Evolutionary conservation across 1,140 invertebrate species (phyloP).

Genomic region (Nylanderia fulva): DNA sequence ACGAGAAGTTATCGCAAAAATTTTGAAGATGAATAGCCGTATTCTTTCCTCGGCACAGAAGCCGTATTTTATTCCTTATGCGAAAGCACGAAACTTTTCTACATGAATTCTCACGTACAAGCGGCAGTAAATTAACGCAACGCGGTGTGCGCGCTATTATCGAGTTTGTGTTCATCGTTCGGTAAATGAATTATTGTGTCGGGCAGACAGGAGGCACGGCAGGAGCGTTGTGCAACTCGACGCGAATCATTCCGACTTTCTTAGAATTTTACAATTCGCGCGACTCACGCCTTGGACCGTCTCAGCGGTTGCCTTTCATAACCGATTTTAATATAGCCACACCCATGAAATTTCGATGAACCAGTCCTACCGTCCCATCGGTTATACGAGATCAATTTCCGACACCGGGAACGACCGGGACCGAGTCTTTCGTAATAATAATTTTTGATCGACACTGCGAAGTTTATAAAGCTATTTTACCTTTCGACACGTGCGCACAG

Average conservation of each 20-base stretch:
- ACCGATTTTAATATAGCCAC: constrained; percentile 53
- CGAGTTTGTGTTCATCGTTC: constrained; percentile 69
- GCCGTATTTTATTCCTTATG: constrained; percentile 8
- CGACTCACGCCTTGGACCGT: constrained; percentile 21
- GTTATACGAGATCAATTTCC: constrained; percentile 15
- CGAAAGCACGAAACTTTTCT: constrained; percentile 56
- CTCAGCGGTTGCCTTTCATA: constrained; percentile 42
- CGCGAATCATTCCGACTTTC: constrained; percentile 51
- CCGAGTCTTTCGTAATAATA: constrained; percentile 25
- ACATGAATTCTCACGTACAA: constrained; percentile 64
- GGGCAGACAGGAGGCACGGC: constrained; percentile 75
- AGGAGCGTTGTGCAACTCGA: constrained; percentile 68
- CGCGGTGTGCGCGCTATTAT: constrained; percentile 34
- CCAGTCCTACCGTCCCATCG: constrained; percentile 51
- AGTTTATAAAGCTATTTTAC: neutral
- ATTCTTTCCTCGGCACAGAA: constrained; percentile 33
- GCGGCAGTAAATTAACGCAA: constrained; percentile 47
- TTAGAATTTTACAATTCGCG: constrained; percentile 51
- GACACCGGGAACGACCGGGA: constrained; percentile 16
- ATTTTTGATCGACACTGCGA: neutral
- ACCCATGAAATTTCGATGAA: constrained; percentile 56
- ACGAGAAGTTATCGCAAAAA: constrained; percentile 15
- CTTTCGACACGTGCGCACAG: neutral
- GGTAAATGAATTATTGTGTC: constrained; percentile 81
- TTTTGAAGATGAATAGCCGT: constrained; percentile 24